Conservation (phyloP, 1,140 invertebrate genomes). For the Eulimnadia texana region DNA sequence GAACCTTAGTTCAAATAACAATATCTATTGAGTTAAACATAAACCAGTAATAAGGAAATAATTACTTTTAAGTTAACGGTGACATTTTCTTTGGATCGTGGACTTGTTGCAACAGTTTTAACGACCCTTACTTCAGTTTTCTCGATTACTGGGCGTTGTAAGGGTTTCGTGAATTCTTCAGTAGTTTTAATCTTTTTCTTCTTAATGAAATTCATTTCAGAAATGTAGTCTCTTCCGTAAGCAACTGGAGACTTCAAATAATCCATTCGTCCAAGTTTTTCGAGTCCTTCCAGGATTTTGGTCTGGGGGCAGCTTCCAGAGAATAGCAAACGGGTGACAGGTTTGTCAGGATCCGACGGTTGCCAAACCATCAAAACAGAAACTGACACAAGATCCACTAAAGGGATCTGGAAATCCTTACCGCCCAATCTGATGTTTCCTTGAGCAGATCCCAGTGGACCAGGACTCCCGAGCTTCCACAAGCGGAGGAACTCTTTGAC, state of each 20-base stretch:
- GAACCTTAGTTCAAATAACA: too few relatives aligned
- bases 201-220: too few relatives aligned
- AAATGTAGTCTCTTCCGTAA: neutral
- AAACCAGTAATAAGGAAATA: too few relatives aligned
- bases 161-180: neutral
- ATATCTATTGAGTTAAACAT: too few relatives aligned
- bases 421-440: conserved; percentile 36
- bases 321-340: conserved; percentile 85
- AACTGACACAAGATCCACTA: conserved; percentile 82
- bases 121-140: conserved; percentile 1
- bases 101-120: neutral
- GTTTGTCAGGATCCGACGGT: conserved; percentile 81
- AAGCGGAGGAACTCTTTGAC: conserved; percentile 81
- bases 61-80: too few relatives aligned
- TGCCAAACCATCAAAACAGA: conserved; percentile 88
- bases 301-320: conserved; percentile 88
- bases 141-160: neutral
- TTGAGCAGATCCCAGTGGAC: conserved; percentile 47
- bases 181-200: neutral
- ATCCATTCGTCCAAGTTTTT: conserved; percentile 54
- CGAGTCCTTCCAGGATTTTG: conserved; percentile 88
- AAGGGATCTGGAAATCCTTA: conserved; percentile 61
- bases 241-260: conserved; percentile 67
- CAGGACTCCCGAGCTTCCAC: conserved; percentile 46
- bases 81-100: neutral